phyloP scores from a whole-genome alignment of 2,888 invertebrate genomes.

The Monopis laevigella region DNA sequence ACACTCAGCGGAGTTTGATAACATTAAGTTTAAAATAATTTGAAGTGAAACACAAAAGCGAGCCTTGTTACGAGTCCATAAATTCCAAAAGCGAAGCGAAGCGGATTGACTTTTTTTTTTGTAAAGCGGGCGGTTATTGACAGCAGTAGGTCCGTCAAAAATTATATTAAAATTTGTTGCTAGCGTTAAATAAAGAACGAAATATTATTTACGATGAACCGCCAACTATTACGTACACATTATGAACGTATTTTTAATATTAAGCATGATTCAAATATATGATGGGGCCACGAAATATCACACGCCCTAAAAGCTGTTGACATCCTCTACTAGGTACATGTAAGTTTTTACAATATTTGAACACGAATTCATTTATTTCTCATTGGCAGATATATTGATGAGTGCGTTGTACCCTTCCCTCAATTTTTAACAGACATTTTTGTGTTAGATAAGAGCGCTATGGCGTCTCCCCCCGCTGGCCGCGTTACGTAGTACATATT shows the following conservation, averaged over 20 bases:
- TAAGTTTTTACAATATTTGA: too few species aligned
- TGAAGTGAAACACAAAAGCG: slow-evolving; percentile 56
- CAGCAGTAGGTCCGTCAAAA: slow-evolving; percentile 25
- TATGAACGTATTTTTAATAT: too few species aligned
- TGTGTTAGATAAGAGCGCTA: too few species aligned
- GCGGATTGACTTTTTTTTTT: slow-evolving; percentile 58
- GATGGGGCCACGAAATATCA: not conserved
- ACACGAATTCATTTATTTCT: too few species aligned
- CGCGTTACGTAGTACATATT: too few species aligned
- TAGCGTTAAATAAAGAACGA: not conserved
- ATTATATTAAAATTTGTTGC: not conserved
- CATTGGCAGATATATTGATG: too few species aligned
- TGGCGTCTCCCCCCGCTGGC: too few species aligned
- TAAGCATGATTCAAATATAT: too few species aligned
- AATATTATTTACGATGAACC: not conserved
- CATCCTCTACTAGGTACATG: too few species aligned
- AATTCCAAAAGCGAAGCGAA: slow-evolving; percentile 67
- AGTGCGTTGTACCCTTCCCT: too few species aligned
- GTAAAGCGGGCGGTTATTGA: slow-evolving; percentile 51
- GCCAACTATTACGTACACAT: too few species aligned
- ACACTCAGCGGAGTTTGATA: slow-evolving; percentile 52
- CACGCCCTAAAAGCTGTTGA: not conserved
- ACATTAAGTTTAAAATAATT: slow-evolving; percentile 41
- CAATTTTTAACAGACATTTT: too few species aligned
- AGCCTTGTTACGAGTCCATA: slow-evolving; percentile 66